These are phyloP conservation scores for Pygoscelis adeliae DNA, from an alignment of 2,113 vertebrate species.

Conservation along the genomic window DNA sequence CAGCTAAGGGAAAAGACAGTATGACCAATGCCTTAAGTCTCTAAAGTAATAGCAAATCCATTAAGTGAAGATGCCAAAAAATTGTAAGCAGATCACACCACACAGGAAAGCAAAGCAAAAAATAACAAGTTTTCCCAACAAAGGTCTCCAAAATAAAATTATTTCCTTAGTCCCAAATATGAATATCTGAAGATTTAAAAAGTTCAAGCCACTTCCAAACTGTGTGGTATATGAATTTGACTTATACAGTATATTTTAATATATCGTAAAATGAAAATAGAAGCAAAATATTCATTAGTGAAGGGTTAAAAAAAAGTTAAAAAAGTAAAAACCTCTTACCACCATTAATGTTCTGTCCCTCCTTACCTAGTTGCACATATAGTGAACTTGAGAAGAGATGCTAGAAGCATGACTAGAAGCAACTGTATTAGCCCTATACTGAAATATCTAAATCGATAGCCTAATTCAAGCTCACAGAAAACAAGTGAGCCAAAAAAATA, in stretches of 20 bases:
- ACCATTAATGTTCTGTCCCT: not conserved
- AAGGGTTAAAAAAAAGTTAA: not conserved
- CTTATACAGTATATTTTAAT: not conserved
- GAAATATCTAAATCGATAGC: not conserved
- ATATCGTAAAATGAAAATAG: not conserved
- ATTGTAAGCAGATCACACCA: not conserved
- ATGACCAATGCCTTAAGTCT: not conserved
- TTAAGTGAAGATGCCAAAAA: not conserved
- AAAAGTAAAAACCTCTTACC: not conserved
- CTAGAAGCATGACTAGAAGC: not conserved
- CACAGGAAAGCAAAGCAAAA: not conserved
- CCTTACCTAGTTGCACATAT: not conserved
- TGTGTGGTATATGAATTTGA: not conserved
- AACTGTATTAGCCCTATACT: not conserved
- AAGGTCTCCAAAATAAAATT: not conserved
- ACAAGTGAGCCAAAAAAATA: not conserved
- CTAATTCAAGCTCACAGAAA: not conserved
- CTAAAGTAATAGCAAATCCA: not conserved
- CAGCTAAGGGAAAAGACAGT: not conserved
- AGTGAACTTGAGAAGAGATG: not conserved
- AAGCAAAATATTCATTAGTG: not conserved
- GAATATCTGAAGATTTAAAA: not conserved
- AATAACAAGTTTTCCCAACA: rapidly evolving
- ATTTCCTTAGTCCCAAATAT: not conserved
- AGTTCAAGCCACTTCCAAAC: not conserved